Evolutionary conservation across 2,888 invertebrate species (phyloP), one percentile per base, ranked within the genome.

Genomic region (Lepidochrysops patricia): DNA sequence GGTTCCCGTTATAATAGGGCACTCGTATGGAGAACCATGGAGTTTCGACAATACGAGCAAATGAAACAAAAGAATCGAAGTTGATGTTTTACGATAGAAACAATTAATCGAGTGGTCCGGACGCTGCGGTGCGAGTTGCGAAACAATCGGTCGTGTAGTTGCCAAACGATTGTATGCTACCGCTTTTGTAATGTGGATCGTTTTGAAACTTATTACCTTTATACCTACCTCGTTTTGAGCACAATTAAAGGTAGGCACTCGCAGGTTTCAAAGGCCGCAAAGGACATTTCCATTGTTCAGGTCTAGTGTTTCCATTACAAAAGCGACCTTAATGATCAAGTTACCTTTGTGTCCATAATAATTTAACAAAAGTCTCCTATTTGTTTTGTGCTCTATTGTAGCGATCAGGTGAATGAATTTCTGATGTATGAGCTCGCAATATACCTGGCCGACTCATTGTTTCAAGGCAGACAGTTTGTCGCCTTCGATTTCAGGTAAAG

Each of bases 141-240:
- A 85, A 83, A 85, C 79, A 82, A 80, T 79, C 79, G 79, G 70
- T 77, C 78, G 76, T 75, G 75, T 72, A 75, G 78, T 88, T 87
- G 79, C 83, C 79, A 84, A 87, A 88, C 83, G 80, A 76, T 83
- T 79, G 79, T 83, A 74, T 79, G 83, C 80, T 84, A 80, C 84
- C 80, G 82, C 87, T 87, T 86, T 84, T 82, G 87, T 86, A 87
- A 87, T 83, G 86, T 88, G 87, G 85, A 88, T 84, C 84, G 87
- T 86, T 89, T 88, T 86, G 86, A 86, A 88, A 89, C 81, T 77
- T 84, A 86, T 88, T 86, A 86, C 54, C 54, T 54, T 54, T 54
- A 54, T 54, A 87, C 84, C 84, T 82, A 83, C 85, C 84, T 87
- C 85, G 75, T 84, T 80, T 81, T 79, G 76, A 74, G 74, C 74